Evolutionary conservation across 92 coral and sea anemone genomes (phyloP).

Genomic region (Meandrina meandrites): DNA sequence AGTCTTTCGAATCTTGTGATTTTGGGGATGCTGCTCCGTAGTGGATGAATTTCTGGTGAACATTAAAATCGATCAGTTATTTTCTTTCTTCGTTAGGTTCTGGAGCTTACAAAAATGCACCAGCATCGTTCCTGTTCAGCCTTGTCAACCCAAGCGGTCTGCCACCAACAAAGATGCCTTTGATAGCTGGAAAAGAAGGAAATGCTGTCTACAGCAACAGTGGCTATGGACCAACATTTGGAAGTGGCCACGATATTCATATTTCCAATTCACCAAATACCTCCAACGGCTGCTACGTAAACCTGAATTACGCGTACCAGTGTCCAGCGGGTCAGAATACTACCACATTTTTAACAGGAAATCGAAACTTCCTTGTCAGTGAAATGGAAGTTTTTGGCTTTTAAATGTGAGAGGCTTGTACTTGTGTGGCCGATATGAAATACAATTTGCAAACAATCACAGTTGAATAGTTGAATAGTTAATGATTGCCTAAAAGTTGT

Average conservation of each 20-base stretch:
- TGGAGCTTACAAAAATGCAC: no score
- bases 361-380: conserved; percentile 39
- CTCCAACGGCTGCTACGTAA: conserved; percentile 1
- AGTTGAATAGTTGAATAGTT: no score
- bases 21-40: no score
- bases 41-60: background rate
- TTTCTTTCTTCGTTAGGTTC: no score
- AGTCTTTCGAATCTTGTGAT: background rate
- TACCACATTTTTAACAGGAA: conserved; percentile 44
- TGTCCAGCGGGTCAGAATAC: conserved; percentile 50
- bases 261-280: conserved; percentile 41
- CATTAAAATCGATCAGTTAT: no score
- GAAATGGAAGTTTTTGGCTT: conserved; percentile 49
- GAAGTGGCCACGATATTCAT: conserved; percentile 44
- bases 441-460: no score
- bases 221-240: conserved; percentile 64
- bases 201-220: conserved; percentile 43
- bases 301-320: conserved; percentile 38
- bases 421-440: background rate
- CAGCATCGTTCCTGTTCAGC: background rate
- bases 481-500: no score
- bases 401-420: background rate
- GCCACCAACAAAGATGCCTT: conserved; percentile 28
- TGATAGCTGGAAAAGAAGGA: conserved; percentile 25
- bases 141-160: conserved; percentile 37